Base-by-base conservation (phyloP, 2,113 vertebrate genomes). In the Serinus canaria region DNA sequence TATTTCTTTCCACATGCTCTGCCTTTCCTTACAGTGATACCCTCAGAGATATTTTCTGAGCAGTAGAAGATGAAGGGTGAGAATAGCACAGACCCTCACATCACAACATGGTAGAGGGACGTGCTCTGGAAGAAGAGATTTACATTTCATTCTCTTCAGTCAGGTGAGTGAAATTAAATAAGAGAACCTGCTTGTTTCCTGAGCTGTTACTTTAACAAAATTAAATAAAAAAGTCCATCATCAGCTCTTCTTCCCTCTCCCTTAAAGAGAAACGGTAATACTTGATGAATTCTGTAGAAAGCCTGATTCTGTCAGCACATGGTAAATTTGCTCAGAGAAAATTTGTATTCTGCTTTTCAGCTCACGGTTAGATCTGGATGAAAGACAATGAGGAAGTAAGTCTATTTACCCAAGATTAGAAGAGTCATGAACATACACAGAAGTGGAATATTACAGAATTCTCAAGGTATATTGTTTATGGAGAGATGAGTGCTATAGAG, bases 151-250 rank as follows among this genome's bases (percentile, higher is more conserved):
- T 28, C 12, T 52, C 24, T 63, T 86, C 27, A 67, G 33, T 37
- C 27, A 39, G 10, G 18, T 2, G 8, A 74, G 18, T 14, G 11
- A 74, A 81, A 53, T 41, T 27, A 81, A 59, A 9, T 15, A n/a
- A 49, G 30, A 64, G 18, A 24, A 73, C 39, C 6, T 43, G 6
- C 7, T 75, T 10, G 2, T 18, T 56, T 83, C 55, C 28, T 78
- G 5, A 37, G 12, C 3, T 77, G 4, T 68, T 66, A 16, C 8
- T 25, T n/a, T 2, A 5, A 19, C 53, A 50, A 18, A 41, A 41
- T 10, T 2, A 15, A 81, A 49, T 9, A 3, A 4, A 22, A 33
- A n/a, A 24, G 5, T 1, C 0, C 15, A 41, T 16, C 13, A 63
- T 39, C 10, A 62, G 7, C 10, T 55, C 4, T 15, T 73, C 22